These are phyloP conservation scores for Athene noctua DNA, from an alignment of 2,113 vertebrate species.

Conservation along the genomic window DNA sequence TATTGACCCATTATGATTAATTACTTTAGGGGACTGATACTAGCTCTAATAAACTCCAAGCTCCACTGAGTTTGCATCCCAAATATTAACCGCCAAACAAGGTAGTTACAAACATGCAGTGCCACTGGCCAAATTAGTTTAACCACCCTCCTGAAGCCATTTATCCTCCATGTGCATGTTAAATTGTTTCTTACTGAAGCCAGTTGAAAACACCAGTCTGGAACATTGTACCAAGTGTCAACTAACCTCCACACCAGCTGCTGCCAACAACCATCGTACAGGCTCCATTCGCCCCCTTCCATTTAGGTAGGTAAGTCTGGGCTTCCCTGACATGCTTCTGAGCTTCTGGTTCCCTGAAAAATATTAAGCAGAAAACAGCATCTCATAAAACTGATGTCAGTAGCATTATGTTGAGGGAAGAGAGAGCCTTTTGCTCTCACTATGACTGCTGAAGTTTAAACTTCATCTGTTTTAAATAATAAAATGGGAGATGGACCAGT, in stretches of 20 bases:
- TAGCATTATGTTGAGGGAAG: neutral
- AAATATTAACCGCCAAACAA: neutral
- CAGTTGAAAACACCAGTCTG: neutral
- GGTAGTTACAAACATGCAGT: neutral
- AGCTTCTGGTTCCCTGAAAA: slow-evolving; percentile 24
- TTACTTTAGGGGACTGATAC: neutral
- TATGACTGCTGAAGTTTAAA: neutral
- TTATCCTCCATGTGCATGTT: neutral
- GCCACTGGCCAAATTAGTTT: neutral
- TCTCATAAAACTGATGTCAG: neutral
- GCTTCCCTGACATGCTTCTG: slow-evolving; percentile 76
- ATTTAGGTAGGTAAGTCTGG: slow-evolving; percentile 82
- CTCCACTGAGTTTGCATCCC: neutral
- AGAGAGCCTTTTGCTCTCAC: neutral
- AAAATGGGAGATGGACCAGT: neutral
- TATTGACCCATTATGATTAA: neutral
- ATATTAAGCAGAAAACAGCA: neutral
- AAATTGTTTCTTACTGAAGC: neutral
- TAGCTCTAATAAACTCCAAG: neutral
- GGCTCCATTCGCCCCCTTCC: slow-evolving; percentile 91
- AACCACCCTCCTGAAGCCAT: neutral
- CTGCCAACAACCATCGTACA: slow-evolving; percentile 85
- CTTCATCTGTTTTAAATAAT: neutral
- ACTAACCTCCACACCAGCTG: slow-evolving; percentile 83
- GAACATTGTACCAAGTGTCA: neutral